These are phyloP conservation scores for Pogonomyrmex barbatus DNA, from an alignment of 1,140 invertebrate genomes.

Conservation along the genomic window DNA sequence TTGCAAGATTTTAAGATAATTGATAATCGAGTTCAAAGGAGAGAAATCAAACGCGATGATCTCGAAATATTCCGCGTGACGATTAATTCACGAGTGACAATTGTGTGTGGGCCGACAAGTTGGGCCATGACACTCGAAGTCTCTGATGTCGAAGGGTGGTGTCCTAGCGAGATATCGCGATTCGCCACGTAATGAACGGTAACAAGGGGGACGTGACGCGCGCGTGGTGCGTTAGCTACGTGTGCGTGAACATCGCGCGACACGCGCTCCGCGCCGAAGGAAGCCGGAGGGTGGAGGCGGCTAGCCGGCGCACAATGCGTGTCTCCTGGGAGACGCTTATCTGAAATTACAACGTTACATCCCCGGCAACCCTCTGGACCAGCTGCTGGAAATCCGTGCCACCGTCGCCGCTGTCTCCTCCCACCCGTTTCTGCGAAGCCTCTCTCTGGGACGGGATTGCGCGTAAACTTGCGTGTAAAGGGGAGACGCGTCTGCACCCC, in stretches of 20 bases:
- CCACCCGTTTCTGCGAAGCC: constrained; percentile 36
- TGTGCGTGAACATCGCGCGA: constrained; percentile 68
- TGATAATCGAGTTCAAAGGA: neutral
- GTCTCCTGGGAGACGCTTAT: constrained; percentile 85
- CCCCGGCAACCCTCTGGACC: constrained; percentile 65
- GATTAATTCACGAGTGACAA: constrained; percentile 63
- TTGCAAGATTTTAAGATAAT: neutral
- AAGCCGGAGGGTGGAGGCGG: constrained; percentile 70
- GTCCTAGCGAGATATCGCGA: constrained; percentile 71
- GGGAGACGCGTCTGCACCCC: constrained; percentile 45
- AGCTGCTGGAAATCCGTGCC: constrained; percentile 69
- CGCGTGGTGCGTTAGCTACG: constrained; percentile 15
- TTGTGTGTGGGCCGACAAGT: constrained; percentile 59
- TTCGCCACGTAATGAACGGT: constrained; percentile 75
- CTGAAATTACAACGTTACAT: constrained; percentile 83
- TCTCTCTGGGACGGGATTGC: constrained; percentile 37
- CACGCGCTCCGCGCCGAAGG: constrained; percentile 64
- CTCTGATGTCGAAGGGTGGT: constrained; percentile 60
- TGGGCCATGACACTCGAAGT: constrained; percentile 59
- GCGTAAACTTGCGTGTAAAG: constrained; percentile 51
- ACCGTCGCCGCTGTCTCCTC: neutral
- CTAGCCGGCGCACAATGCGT: constrained; percentile 83
- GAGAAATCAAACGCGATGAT: constrained; percentile 16
- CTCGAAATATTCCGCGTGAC: constrained; percentile 15
- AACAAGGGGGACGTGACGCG: constrained; percentile 59